Evolutionary conservation across 2,113 vertebrate genomes (phyloP), one percentile per base, ranked within the genome.

Genomic region (Larimichthys crocea): DNA sequence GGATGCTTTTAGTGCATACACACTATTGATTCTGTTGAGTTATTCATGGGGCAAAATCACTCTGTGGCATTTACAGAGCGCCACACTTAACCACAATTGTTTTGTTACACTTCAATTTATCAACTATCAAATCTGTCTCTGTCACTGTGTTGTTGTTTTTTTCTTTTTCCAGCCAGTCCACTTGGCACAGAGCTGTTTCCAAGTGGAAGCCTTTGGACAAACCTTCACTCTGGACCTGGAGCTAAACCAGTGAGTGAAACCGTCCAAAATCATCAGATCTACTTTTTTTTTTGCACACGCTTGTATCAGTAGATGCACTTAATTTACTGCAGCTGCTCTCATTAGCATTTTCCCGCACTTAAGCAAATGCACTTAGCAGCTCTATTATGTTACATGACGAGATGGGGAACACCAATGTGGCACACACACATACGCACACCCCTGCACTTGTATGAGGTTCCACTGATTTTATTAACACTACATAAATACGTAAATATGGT

Each of bases 181-280:
- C 73, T 91, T 98, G 94, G 97, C 97, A 1, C 97, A 92, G 87
- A 97, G 96, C 93, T 96, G 95, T 90, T 98, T 98, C 67, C 88
- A 96, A 86, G 92, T 98, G 71, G 92, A 93, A 14, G 97, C 96
- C 74, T 98, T 97, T 53, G 95, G 96, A 89, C 95, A 73, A 0
- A 92, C 94, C 88, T 98, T 98, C 94, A 96, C 94, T 42, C 92
- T 98, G 90, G 97, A 98, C 88, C 96, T 98, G 85, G 95, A 93
- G 84, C 84, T 98, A 22, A 98, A 98, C 91, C 97, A 98, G 97
- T 98, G 79, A 96, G 97, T 94, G 74, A 50, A 0, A 35, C 9
- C 2, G 0, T 12, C 24, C 31, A 55, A 10, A 31, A 53, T 59
- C 24, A 74, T 52, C 67, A 40, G 22, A 56, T 79, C 22, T 50